Percentiles rank a stretch among this genome's conserved stretches.
phyloP scores from a whole-genome alignment of 2,113 vertebrate genomes.

The Onychostoma macrolepis region DNA sequence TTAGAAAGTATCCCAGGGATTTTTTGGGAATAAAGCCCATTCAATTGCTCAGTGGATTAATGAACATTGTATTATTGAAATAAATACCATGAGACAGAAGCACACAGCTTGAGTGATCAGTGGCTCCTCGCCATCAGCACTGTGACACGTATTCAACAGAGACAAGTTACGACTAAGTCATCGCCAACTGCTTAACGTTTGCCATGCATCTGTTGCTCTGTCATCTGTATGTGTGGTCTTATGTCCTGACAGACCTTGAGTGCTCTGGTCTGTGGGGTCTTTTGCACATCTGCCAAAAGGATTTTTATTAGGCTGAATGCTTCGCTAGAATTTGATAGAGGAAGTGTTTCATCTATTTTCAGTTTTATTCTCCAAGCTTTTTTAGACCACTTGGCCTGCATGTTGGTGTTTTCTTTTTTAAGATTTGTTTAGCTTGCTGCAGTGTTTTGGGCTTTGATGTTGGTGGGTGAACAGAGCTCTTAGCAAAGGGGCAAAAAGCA shows the following conservation, averaged over 20 bases:
- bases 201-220: slow-evolving; percentile 53
- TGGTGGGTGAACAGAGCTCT: slow-evolving; percentile 40
- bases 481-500: slow-evolving; percentile 48
- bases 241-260: slow-evolving; percentile 47
- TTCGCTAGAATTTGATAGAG: slow-evolving; percentile 51
- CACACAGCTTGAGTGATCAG: slow-evolving; percentile 44
- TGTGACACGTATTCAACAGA: slow-evolving; percentile 27
- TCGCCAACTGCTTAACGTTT: slow-evolving; percentile 44
- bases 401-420: slow-evolving; percentile 43
- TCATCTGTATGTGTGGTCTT: slow-evolving; percentile 25
- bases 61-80: slow-evolving; percentile 29
- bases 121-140: slow-evolving; percentile 35
- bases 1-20: slow-evolving; percentile 28
- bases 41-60: slow-evolving; percentile 48
- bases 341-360: slow-evolving; percentile 53
- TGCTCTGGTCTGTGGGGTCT: slow-evolving; percentile 44
- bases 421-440: slow-evolving; percentile 43
- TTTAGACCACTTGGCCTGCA: slow-evolving; percentile 26
- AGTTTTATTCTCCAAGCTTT: slow-evolving; percentile 45
- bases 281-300: slow-evolving; percentile 46
- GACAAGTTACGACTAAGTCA: slow-evolving; percentile 48
- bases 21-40: slow-evolving; percentile 38
- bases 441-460: slow-evolving; percentile 52
- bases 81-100: slow-evolving; percentile 38
- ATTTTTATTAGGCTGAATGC: slow-evolving; percentile 45